Evolutionary conservation across 2,113 vertebrate genomes (phyloP).

Genomic region (Merops nubicus): DNA sequence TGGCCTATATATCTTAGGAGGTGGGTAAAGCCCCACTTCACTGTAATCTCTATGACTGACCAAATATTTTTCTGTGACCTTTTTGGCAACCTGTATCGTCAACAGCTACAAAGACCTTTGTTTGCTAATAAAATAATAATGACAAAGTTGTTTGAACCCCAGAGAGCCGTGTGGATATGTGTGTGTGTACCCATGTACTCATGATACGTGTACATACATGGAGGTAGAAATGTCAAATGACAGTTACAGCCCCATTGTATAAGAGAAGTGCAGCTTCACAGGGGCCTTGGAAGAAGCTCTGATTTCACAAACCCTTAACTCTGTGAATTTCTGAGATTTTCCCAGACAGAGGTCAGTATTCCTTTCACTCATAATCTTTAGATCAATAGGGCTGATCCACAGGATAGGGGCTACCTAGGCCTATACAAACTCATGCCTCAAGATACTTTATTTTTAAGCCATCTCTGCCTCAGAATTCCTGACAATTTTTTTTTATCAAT

Average conservation of each 20-base stretch:
- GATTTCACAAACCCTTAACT: neutral
- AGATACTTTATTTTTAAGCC: neutral
- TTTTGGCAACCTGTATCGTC: fast-evolving
- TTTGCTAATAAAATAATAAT: neutral
- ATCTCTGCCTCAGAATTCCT: constrained; percentile 51
- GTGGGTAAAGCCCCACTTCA: neutral
- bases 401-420: neutral
- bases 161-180: neutral
- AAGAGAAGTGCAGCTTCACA: neutral
- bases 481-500: neutral
- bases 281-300: neutral
- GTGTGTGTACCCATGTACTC: fast-evolving
- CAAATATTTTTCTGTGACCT: neutral
- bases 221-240: neutral
- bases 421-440: neutral
- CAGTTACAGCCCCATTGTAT: fast-evolving
- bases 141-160: neutral
- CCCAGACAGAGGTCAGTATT: neutral
- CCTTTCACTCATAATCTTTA: neutral
- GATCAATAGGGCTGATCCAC: neutral
- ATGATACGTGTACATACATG: fast-evolving
- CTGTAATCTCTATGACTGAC: neutral
- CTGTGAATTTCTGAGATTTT: neutral
- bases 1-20: neutral
- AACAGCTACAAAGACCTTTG: neutral